phyloP scores from a whole-genome alignment of 2,113 vertebrate species.

The Psilopsiagon aurifrons region DNA sequence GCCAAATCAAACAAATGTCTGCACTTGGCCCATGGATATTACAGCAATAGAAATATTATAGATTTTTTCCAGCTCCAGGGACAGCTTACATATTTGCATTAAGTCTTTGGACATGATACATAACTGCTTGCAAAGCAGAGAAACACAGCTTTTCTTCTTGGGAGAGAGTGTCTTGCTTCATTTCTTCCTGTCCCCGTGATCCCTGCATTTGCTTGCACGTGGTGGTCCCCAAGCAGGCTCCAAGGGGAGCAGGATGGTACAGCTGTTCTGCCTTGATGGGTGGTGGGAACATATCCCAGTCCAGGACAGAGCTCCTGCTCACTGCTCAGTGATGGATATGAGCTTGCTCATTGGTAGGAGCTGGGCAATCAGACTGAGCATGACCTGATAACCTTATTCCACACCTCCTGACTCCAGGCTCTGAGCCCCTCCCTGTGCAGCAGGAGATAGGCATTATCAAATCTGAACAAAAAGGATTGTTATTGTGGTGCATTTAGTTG shows the following conservation, averaged over 20 bases:
- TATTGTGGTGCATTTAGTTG: neutral
- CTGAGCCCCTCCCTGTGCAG: neutral
- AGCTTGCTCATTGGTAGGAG: neutral
- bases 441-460: neutral
- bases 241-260: neutral
- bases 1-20: conserved; percentile 49
- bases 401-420: too few species aligned
- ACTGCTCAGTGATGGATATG: rapidly evolving
- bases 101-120: neutral
- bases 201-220: neutral
- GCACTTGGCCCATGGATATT: neutral
- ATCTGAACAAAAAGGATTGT: neutral
- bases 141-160: neutral
- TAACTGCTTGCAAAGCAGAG: rapidly evolving
- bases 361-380: neutral
- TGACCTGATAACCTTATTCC: neutral
- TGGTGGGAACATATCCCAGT: neutral
- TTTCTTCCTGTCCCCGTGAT: neutral
- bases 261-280: neutral
- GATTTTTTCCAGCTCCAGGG: neutral
- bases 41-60: conserved; percentile 34
- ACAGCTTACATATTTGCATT: conserved; percentile 28
- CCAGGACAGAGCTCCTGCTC: neutral
- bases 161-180: neutral
- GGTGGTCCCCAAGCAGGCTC: rapidly evolving